phyloP scores from a whole-genome alignment of 2,113 vertebrate species.

The Crypturellus undulatus region DNA sequence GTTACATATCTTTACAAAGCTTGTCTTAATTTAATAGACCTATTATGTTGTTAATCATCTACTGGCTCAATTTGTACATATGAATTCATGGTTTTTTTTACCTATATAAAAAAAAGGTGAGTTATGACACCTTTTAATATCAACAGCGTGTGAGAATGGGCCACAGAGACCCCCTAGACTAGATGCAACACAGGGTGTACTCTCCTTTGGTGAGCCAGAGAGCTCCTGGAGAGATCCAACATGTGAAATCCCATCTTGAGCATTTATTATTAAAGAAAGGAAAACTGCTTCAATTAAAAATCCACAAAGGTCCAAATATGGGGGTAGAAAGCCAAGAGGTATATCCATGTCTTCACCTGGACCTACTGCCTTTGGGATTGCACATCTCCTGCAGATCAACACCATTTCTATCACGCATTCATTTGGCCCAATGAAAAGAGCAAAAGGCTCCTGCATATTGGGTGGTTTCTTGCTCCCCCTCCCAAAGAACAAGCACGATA shows the following conservation, averaged over 20 bases:
- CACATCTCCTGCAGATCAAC: background rate
- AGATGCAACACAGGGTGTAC: rapidly evolving
- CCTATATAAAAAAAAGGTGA: background rate
- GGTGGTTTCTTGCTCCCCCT: background rate
- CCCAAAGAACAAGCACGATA: background rate
- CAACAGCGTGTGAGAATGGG: background rate
- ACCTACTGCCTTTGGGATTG: background rate
- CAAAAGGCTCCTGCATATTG: background rate
- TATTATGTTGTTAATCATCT: background rate
- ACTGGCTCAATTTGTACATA: background rate
- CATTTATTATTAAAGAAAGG: background rate
- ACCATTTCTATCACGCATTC: rapidly evolving
- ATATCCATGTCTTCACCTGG: background rate
- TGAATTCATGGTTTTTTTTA: background rate
- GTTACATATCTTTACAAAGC: background rate
- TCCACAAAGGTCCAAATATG: background rate
- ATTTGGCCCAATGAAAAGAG: background rate
- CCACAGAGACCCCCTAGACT: background rate
- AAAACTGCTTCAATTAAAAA: background rate
- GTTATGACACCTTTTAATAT: background rate
- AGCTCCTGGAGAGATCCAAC: rapidly evolving
- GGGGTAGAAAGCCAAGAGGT: background rate
- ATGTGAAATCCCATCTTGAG: background rate
- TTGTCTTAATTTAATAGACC: rapidly evolving
- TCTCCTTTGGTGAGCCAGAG: background rate